A percentile compares a stretch with the other conserved stretches of the same genome.
These are phyloP conservation scores for Galeruca laticollis DNA, from an alignment of 2,888 invertebrate species.

Conservation along the genomic window DNA sequence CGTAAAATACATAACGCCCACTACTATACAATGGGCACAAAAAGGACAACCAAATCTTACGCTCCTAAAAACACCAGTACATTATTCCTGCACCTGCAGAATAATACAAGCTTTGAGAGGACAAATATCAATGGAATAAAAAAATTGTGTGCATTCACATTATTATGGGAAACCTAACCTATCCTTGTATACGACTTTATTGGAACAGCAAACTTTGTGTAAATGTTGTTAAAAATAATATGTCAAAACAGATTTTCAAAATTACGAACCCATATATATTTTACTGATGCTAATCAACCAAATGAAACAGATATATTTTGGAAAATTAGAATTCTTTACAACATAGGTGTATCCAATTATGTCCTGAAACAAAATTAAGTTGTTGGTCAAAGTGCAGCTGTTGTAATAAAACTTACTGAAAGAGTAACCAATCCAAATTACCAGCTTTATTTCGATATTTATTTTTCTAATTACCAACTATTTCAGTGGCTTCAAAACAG, in stretches of 20 bases:
- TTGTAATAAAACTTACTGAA: neutral
- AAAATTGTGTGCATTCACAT: too few relatives aligned
- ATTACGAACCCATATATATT: conserved; percentile 6
- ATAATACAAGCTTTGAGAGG: too few relatives aligned
- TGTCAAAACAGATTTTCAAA: conserved; percentile 5
- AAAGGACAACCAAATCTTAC: neutral
- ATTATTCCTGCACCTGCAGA: too few relatives aligned
- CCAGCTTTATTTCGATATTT: neutral
- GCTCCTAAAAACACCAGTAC: too few relatives aligned
- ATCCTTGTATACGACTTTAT: too few relatives aligned
- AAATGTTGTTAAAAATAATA: conserved; percentile 10
- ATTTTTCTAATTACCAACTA: too few relatives aligned
- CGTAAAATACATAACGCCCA: neutral
- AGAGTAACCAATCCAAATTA: neutral
- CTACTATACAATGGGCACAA: too few relatives aligned
- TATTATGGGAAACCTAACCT: too few relatives aligned
- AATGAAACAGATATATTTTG: conserved; percentile 9
- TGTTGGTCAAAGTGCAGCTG: neutral
- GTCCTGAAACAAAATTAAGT: conserved; percentile 6
- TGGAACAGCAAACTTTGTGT: too few relatives aligned
- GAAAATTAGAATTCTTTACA: neutral
- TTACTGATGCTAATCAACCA: too few relatives aligned
- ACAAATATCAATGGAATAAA: too few relatives aligned
- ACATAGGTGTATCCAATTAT: conserved; percentile 1
- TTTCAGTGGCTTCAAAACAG: too few relatives aligned